A percentile compares a stretch with the other conserved stretches of the same genome.
These are phyloP conservation scores for Candidula unifasciata DNA, from an alignment of 2,888 invertebrate genomes.

Conservation along the genomic window DNA sequence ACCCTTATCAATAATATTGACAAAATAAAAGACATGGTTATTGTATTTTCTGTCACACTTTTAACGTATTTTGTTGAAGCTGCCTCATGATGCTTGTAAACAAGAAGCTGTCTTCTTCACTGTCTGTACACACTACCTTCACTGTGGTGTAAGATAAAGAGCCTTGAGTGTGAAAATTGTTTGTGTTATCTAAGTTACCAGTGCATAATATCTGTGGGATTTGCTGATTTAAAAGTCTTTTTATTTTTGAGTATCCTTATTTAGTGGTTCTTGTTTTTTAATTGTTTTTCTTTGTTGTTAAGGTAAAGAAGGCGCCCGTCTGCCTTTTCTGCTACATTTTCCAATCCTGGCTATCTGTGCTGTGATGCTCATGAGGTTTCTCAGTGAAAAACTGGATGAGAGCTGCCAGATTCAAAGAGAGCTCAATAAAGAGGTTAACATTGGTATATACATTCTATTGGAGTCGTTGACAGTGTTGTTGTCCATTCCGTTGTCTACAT, in stretches of 20 bases:
- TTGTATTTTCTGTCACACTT: too few species aligned
- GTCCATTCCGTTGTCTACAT: background rate
- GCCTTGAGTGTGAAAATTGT: too few species aligned
- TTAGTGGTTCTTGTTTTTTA: background rate
- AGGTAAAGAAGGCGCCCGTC: conserved; percentile 72
- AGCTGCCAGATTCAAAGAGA: conserved; percentile 23
- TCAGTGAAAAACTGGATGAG: conserved; percentile 45
- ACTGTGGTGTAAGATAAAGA: too few species aligned
- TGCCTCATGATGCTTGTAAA: too few species aligned
- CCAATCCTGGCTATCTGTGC: conserved; percentile 68
- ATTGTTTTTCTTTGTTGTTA: background rate
- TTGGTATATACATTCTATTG: background rate
- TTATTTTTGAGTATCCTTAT: background rate
- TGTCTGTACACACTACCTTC: too few species aligned
- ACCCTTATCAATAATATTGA: too few species aligned
- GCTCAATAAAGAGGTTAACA: conserved; percentile 30
- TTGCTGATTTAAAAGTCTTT: background rate
- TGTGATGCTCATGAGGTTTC: conserved; percentile 17
- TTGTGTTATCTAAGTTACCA: too few species aligned
- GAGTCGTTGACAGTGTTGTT: background rate
- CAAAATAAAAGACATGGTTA: too few species aligned
- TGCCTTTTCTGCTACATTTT: conserved; percentile 74
- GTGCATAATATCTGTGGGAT: too few species aligned
- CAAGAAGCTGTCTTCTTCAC: too few species aligned
- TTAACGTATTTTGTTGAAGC: too few species aligned